Conservation (phyloP, 2,113 vertebrate genomes). For the Oenanthe melanoleuca region DNA sequence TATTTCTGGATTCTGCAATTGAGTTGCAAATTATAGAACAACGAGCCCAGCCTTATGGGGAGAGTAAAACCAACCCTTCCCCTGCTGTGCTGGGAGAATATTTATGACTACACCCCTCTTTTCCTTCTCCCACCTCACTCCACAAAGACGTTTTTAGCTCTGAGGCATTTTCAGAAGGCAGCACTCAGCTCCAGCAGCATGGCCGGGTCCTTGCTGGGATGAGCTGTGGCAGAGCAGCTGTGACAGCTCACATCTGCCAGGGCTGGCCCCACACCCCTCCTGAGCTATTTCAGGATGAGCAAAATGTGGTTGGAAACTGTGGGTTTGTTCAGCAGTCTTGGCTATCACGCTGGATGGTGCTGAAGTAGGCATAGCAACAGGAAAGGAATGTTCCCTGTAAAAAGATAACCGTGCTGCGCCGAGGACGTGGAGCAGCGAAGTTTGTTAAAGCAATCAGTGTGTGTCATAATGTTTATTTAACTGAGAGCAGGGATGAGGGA, state of each 20-base stretch:
- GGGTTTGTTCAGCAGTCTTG: not conserved
- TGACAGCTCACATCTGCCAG: conserved; percentile 33
- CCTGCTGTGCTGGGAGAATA: not conserved
- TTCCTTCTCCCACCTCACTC: not conserved
- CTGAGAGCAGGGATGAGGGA: conserved; percentile 56
- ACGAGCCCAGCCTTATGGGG: not conserved
- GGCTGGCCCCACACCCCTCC: not conserved
- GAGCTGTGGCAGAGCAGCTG: not conserved
- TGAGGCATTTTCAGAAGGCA: not conserved
- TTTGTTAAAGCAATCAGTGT: conserved; percentile 67
- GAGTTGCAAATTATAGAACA: conserved; percentile 43
- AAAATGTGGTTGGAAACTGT: not conserved
- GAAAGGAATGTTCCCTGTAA: conserved; percentile 61
- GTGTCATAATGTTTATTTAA: conserved; percentile 75
- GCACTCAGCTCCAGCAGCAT: accelerated
- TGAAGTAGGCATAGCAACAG: conserved; percentile 56
- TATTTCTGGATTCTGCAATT: conserved; percentile 65
- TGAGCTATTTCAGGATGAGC: conserved; percentile 27
- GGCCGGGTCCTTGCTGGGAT: not conserved
- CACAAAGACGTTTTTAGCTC: not conserved
- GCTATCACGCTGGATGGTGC: not conserved
- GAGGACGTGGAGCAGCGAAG: conserved; percentile 44
- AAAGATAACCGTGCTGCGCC: conserved; percentile 48
- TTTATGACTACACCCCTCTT: not conserved
- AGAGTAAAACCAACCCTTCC: not conserved